Base-by-base conservation (phyloP, 2,888 invertebrate genomes). In the Rhaphigaster nebulosa region DNA sequence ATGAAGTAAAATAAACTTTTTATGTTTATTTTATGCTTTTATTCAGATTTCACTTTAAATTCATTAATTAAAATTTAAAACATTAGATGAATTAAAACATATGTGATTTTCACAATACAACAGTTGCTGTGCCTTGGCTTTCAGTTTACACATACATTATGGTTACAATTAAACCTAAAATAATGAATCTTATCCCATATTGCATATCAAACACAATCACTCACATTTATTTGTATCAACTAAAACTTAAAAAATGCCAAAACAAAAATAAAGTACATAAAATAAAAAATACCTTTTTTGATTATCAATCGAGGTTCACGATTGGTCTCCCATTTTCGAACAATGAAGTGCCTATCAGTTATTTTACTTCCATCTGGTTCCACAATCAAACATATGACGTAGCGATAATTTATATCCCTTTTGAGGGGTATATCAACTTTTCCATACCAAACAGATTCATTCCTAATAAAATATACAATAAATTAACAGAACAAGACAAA, bases 311-410 rank as follows among this genome's bases (percentile, higher is more conserved):
- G 94, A 50, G 98, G 96, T 90, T 94, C 94, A 92, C 97, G 94
- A 93, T 96, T 96, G 0, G 97, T 96, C 94, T 98, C 98, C 98
- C 98, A 98, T 91, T 95, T 95, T 20, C 96, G 95, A 26, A 98
- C 95, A 91, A 97, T 95, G 20, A 96, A 94, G 88, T 94, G 94
- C 92, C 93, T 93, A 45, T 94, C 93, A 23, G 93, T 93, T 91
- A 94, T 93, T 92, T 94, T 93, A 91, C 93, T 93, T n/a, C 93
- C 93, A 91, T 95, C 94, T 90, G 94, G 93, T 91, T 96, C 96
- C 93, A 96, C 95, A 29, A 96, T 93, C 87, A 96, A 95, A 93
- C 97, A 96, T 91, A 97, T 95, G 92, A 96, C 96, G 94, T 97
- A 98, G 60, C 98, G 95, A 93, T 96, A 98, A 84, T 95, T 94